These are phyloP conservation scores for Terebella lapidaria DNA, from an alignment of 2,888 invertebrate genomes.

Conservation along the genomic window DNA sequence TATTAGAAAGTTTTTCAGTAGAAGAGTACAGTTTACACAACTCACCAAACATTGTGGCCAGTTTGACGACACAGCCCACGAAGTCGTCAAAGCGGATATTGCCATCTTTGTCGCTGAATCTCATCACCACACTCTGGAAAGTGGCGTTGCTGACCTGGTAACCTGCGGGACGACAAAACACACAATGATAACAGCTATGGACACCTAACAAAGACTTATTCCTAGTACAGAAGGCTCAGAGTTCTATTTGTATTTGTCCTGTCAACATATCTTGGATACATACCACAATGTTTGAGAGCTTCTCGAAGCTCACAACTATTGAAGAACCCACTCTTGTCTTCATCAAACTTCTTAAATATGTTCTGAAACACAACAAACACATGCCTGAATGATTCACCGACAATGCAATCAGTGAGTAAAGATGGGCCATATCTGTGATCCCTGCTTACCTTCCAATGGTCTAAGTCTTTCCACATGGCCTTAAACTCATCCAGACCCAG, in stretches of 20 bases:
- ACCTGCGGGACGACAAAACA: constrained; percentile 29
- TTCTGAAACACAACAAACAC: constrained; percentile 5
- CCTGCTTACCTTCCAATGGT: constrained; percentile 22
- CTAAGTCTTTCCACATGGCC: constrained; percentile 19
- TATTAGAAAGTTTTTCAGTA: too few relatives aligned
- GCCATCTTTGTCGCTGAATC: constrained; percentile 77
- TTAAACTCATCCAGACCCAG: constrained; percentile 19
- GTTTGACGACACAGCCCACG: constrained; percentile 85
- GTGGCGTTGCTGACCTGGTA: constrained; percentile 85
- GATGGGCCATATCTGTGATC: too few relatives aligned
- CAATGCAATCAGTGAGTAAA: too few relatives aligned
- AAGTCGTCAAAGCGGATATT: constrained; percentile 88
- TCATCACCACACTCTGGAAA: constrained; percentile 80
- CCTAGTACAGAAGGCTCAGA: too few relatives aligned
- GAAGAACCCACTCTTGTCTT: constrained; percentile 16
- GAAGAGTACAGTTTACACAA: too few relatives aligned
- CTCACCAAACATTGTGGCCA: constrained; percentile 91
- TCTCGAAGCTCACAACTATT: constrained; percentile 17
- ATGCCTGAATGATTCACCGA: neutral
- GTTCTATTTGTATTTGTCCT: too few relatives aligned
- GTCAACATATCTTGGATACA: too few relatives aligned
- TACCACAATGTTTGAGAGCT: constrained; percentile 16
- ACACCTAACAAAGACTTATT: too few relatives aligned
- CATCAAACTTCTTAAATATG: constrained; percentile 13
- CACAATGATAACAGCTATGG: neutral